Evolutionary conservation across 1,140 invertebrate genomes (phyloP), one percentile per base, ranked within the genome.

Genomic region (Acarapis woodi): DNA sequence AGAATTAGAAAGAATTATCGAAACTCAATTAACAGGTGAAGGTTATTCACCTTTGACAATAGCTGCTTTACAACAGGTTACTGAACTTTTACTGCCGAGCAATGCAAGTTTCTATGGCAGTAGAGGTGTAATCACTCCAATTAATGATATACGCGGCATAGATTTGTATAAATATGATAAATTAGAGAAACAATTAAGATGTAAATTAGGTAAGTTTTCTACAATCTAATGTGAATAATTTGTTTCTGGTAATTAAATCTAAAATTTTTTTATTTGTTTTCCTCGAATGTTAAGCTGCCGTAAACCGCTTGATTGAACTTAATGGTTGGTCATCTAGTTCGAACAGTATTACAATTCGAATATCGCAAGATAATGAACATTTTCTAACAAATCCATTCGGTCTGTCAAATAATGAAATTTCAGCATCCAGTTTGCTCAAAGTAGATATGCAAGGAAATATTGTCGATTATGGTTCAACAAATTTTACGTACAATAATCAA

Each of bases 301-400:
- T 87, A 3, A 97, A 88, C 59, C 70, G 93, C 52, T 59, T 97
- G 37, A 70, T 96, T 38, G 93, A 97, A 56, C 59, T 96, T 29
- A 80, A 85, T 51, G 88, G 88, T 25, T 97, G 87, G 87, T 75
- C 78, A 3, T 73, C 85, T 53, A 71, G 74, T 39, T 69, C 74
- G 46, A 66, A 68, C 52, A 72, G 71, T 49, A 73, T 50, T 67
- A 73, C 49, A 65, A 71, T 41, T 71, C 71, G 90, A 33, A 62
- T 97, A n/a, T 87, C 82, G 58, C 80, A 85, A 46, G 85, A 94
- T 42, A 68, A 79, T 44, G 87, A 96, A 54, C 79, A 90, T 48
- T 93, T 97, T 56, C 59, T 99, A 48, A 73, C 94, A 3, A 94
- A 93, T 56, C 87, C 93, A 0, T 88, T 82, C 47, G 90, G 90